These are phyloP conservation scores for Apteryx mantelli DNA, from an alignment of 2,113 vertebrate species.

Conservation along the genomic window DNA sequence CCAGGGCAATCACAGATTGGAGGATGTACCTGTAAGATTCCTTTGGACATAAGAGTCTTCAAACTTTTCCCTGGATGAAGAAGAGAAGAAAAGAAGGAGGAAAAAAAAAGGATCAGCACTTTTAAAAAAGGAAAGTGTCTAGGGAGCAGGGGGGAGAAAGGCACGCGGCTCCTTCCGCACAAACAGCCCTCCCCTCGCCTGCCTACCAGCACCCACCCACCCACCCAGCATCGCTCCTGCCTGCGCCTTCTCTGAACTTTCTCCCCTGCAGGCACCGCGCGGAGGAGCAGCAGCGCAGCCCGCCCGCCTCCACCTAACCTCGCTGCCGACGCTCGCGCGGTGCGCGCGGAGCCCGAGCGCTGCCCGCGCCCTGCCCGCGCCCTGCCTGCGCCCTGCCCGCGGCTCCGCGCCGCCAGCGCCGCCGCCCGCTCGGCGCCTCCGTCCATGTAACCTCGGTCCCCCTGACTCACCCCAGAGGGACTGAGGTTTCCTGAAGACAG, in stretches of 20 bases:
- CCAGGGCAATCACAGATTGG: slow-evolving; percentile 99
- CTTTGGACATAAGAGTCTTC: slow-evolving; percentile 99
- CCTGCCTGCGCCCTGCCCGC: no score
- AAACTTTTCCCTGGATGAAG: slow-evolving; percentile 92
- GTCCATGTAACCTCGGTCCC: not conserved
- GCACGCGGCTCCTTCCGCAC: not conserved
- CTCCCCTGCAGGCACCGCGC: not conserved
- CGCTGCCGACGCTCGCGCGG: not conserved
- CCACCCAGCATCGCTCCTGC: not conserved
- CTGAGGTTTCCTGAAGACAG: not conserved
- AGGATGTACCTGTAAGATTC: slow-evolving; percentile 99
- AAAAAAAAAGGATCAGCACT: not conserved
- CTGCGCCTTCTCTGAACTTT: not conserved
- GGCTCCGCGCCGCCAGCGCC: not conserved
- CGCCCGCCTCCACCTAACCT: not conserved
- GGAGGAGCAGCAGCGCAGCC: not conserved
- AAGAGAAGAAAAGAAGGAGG: not conserved
- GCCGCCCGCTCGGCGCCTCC: not conserved
- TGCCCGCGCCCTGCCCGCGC: no score
- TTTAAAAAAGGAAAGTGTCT: slow-evolving; percentile 4
- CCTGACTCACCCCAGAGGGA: slow-evolving; percentile 20
- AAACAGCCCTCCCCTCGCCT: not conserved
- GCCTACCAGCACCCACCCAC: not conserved
- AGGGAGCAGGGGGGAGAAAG: not conserved
- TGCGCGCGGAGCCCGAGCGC: not conserved